phyloP scores from a whole-genome alignment of 2,113 vertebrate species.

The Pteruthius melanotis region DNA sequence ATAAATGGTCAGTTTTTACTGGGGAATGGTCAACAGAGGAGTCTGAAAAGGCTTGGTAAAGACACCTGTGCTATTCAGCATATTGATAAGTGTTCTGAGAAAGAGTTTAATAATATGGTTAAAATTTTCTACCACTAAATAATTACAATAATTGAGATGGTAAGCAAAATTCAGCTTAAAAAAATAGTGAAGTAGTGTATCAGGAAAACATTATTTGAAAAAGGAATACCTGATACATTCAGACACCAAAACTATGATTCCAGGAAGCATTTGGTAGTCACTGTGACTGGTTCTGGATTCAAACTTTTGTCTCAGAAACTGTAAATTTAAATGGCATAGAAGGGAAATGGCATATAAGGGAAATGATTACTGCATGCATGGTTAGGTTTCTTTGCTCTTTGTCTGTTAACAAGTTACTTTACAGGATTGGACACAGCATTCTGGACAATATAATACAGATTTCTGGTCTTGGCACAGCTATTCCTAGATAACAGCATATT shows the following conservation, averaged over 20 bases:
- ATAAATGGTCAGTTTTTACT: neutral
- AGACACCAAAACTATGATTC: neutral
- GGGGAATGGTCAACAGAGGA: neutral
- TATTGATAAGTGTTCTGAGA: neutral
- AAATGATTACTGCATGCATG: neutral
- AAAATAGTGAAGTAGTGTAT: neutral
- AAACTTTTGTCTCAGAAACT: neutral
- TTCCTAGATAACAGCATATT: neutral
- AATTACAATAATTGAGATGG: neutral
- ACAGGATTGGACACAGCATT: neutral
- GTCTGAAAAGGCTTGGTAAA: neutral
- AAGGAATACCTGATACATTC: rapidly evolving
- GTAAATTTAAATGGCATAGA: neutral
- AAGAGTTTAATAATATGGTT: neutral
- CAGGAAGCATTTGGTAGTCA: neutral
- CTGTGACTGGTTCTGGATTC: neutral
- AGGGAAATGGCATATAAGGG: neutral
- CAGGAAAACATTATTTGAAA: neutral
- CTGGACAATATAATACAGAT: neutral
- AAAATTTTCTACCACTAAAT: neutral
- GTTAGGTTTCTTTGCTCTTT: neutral
- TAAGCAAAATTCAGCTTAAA: neutral
- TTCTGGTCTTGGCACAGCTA: neutral
- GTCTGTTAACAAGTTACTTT: neutral
- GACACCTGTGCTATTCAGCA: neutral